Conservation (phyloP, 2,113 vertebrate genomes). For the Stegastes partitus region DNA sequence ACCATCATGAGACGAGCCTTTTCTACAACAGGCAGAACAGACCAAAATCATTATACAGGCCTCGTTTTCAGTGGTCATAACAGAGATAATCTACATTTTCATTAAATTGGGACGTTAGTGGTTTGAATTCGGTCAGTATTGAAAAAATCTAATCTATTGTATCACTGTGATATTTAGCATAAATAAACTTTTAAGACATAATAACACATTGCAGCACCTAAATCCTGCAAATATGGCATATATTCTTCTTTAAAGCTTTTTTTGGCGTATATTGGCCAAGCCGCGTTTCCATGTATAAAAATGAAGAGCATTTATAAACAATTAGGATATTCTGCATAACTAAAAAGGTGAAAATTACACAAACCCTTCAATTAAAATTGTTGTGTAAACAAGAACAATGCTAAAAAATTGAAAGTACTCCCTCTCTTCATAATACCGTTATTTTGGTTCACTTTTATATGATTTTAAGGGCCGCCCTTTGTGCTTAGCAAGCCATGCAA, state of each 20-base stretch:
- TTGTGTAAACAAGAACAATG: background rate
- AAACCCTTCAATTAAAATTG: background rate
- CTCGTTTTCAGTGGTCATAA: background rate
- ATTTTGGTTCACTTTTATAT: slow-evolving; percentile 24
- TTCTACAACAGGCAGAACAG: background rate
- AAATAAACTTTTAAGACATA: background rate
- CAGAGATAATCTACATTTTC: background rate
- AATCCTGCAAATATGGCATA: background rate
- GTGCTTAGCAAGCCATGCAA: slow-evolving; percentile 72
- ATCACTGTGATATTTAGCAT: background rate
- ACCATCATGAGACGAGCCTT: background rate
- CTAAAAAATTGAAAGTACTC: background rate
- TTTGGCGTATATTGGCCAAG: background rate
- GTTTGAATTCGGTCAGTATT: background rate
- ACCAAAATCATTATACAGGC: background rate
- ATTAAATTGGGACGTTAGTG: background rate
- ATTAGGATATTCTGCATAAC: slow-evolving; percentile 2
- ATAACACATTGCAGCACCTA: background rate
- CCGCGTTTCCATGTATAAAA: slow-evolving; percentile 1
- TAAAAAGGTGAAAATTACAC: background rate
- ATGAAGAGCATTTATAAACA: background rate
- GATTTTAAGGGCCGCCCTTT: slow-evolving; percentile 44
- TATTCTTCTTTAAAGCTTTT: slow-evolving; percentile 4
- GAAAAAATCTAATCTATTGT: background rate
- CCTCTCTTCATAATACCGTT: background rate